Evolutionary conservation across 2,888 invertebrate genomes (phyloP), one percentile per base, ranked within the genome.

Genomic region (Allacma fusca): DNA sequence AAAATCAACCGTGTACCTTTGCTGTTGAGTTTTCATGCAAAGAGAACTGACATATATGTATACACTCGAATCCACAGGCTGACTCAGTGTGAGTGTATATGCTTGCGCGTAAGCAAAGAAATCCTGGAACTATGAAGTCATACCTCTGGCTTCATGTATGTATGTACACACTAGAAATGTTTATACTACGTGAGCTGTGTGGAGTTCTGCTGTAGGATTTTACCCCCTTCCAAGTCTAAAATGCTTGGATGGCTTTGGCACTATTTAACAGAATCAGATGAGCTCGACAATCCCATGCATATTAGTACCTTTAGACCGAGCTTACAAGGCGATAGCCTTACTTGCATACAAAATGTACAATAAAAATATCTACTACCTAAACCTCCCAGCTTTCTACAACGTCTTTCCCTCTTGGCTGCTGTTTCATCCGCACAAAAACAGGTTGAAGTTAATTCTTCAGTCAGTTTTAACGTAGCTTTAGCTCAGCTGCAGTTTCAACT

Each of bases 361-460:
- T 69, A 43, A 28, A 23, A 29, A 24, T 44, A 69, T 43, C 4
- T 21, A n/a, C 5, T 24, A 69, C 43, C 1, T 0, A 69, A 44
- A 1, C 44, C 12, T 69, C 5, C 24, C 4, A 50, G 50, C 50
- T 5, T 50, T 50, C 50, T 50, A n/a, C 50, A 50, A 9, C 50
- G 50, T 50, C 50, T 50, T 50, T 50, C 50, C 50, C 50, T 50
- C 29, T 40, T 69, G 43, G 21, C 23, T 44, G 16, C 50, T 50
- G 43, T 67, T 44, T 29, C 69, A 69, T 69, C 43, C 26, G 34
- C 34, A 26, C 29, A 73, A 23, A 73, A 73, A 73, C 73, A 73
- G 62, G 73, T 73, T 73, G 40, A 62, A 73, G 73, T 44, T 24
- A 71, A 71, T 50, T 71, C 57, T 28, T 71, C 71, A 50, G 57